A percentile compares a stretch with the other conserved stretches of the same genome.
These are phyloP conservation scores for Eupelmus urozonus DNA, from an alignment of 2,888 invertebrate species.

Conservation along the genomic window DNA sequence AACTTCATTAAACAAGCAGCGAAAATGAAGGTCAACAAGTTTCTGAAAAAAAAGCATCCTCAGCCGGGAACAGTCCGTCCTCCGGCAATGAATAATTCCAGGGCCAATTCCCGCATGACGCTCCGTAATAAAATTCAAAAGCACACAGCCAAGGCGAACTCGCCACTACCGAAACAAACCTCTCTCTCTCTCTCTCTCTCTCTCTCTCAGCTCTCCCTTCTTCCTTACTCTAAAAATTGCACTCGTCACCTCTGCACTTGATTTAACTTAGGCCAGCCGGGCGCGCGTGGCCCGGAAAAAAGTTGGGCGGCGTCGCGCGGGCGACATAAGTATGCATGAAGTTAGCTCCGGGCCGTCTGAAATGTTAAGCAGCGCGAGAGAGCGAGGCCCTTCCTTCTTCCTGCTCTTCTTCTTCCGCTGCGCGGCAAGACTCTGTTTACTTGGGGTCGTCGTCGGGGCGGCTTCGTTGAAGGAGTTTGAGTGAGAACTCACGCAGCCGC, in stretches of 20 bases:
- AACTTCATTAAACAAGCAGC: no score
- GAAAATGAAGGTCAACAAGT: no score
- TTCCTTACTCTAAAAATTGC: constrained; percentile 1
- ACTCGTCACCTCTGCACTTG: constrained; percentile 50
- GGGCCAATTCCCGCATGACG: background rate
- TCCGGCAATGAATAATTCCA: no score
- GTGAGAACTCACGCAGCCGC: constrained; percentile 55
- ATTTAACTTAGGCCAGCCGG: constrained; percentile 21
- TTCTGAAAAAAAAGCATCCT: no score
- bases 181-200: background rate
- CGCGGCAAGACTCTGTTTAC: constrained; percentile 65
- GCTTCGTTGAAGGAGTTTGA: background rate
- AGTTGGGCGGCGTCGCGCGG: constrained; percentile 16
- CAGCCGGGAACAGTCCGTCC: no score
- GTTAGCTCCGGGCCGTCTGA: constrained; percentile 28
- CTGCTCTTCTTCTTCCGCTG: background rate
- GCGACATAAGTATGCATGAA: constrained; percentile 44
- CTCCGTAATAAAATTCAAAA: constrained; percentile 47
- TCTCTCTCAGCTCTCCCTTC: background rate
- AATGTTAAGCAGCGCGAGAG: constrained; percentile 23
- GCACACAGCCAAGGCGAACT: background rate
- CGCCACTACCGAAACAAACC: background rate
- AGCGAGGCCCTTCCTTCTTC: background rate
- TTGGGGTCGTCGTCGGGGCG: background rate
- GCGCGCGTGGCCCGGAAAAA: background rate